Base-by-base conservation (phyloP, 2,113 vertebrate species). In the Coracopsis vasa region DNA sequence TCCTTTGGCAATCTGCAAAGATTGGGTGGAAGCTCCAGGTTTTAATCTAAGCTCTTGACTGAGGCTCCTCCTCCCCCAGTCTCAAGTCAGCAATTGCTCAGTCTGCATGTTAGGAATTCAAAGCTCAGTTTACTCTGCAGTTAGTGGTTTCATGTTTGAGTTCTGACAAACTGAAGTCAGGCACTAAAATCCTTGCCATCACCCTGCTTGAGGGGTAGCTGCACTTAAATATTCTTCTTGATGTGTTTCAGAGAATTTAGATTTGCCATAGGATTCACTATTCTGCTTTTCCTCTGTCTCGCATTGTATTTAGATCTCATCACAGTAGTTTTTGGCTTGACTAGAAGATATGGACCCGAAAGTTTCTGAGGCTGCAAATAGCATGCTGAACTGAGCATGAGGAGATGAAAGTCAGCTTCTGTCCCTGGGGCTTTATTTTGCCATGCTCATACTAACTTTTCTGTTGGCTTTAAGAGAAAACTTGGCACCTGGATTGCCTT, bases 401-500 rank as follows among this genome's bases (percentile, higher is more conserved):
- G 42, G 80, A 90, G 84, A 77, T 73, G 13, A 91, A 85, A 82
- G 53, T 31, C 48, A 87, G 42, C 47, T 39, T 66, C 64, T 86
- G 50, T 77, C 54, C 54, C 51, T 1, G 0, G 15, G 44, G 25
- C 65, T 85, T 95, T 86, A 56, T 86, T 91, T 79, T 5, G 1
- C 45, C n/a, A 37, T 85, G 47, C 28, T 47, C 31, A 17, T 75
- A 62, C 65, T 91, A 88, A 93, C 42, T 86, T 74, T 81, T 86
- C 77, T 94, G 35, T 70, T 86, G 82, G 41, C 50, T 86, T 78
- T 48, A 81, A 90, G 72, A 77, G 72, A 93, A 92, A 80, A 83
- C 35, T 94, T 96, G 82, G 90, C 92, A 93, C 92, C 92, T 92
- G 88, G 16, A 25, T 53, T 88, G 67, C 27, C 16, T 93, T 69